A percentile compares a stretch with the other conserved stretches of the same genome.
phyloP scores from a whole-genome alignment of 2,888 invertebrate genomes.

The Noctua janthina region DNA sequence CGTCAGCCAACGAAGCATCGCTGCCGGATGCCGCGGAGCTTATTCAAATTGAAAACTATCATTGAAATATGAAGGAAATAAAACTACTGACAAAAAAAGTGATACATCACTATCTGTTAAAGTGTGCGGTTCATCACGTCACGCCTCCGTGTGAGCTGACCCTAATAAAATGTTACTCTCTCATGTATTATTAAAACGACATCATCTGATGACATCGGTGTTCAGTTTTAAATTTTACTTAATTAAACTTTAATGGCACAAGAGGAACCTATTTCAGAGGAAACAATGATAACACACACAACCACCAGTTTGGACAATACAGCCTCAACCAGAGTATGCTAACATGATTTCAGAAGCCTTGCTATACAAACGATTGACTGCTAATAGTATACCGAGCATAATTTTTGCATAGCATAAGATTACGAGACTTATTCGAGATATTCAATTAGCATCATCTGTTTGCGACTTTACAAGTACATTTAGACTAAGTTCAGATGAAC shows the following conservation, averaged over 20 bases:
- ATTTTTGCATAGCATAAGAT: slow-evolving; percentile 3
- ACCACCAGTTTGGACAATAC: slow-evolving; percentile 4
- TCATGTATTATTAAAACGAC: not conserved
- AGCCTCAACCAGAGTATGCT: slow-evolving; percentile 33
- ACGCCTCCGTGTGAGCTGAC: not conserved
- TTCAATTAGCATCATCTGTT: slow-evolving; percentile 29
- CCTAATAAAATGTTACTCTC: not conserved
- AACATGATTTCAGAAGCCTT: slow-evolving; percentile 23
- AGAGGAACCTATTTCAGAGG: not conserved
- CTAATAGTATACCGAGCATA: slow-evolving; percentile 19
- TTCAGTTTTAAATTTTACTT: slow-evolving; percentile 7
- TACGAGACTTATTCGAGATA: not conserved
- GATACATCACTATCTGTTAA: not conserved
- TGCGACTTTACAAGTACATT: slow-evolving; percentile 12
- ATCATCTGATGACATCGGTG: not conserved
- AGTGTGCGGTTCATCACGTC: not conserved
- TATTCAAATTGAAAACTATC: not conserved
- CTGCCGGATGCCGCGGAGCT: not conserved
- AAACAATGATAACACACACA: not conserved
- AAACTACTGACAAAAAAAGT: not conserved
- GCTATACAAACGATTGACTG: slow-evolving; percentile 30
- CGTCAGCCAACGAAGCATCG: not conserved
- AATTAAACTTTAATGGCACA: not conserved
- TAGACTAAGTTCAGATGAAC: slow-evolving; percentile 20
- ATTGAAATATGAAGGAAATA: not conserved